Conservation (phyloP, 2,797 vertebrate genomes). For the Danionella dracula region DNA sequence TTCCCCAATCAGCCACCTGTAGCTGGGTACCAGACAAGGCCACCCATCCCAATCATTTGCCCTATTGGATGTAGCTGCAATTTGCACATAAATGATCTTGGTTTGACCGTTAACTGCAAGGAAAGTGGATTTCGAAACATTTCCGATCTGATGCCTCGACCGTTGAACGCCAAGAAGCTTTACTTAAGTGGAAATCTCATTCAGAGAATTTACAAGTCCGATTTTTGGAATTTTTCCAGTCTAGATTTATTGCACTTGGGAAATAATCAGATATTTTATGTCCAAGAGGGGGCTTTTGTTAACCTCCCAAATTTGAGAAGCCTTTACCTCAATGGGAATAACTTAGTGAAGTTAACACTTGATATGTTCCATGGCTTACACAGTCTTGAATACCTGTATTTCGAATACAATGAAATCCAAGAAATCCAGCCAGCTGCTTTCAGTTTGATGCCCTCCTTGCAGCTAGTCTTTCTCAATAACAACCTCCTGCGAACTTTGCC, state of each 20-base stretch:
- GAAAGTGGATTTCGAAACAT: conserved; percentile 87
- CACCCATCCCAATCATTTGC: conserved; percentile 77
- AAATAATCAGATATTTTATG: conserved; percentile 90
- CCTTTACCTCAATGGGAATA: conserved; percentile 95
- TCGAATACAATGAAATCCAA: conserved; percentile 95
- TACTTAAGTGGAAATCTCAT: conserved; percentile 93
- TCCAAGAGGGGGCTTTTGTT: conserved; percentile 94
- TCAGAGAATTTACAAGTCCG: conserved; percentile 85
- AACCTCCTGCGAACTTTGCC: conserved; percentile 90
- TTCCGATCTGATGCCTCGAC: conserved; percentile 87
- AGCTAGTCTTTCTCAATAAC: conserved; percentile 93
- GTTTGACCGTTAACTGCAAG: conserved; percentile 95
- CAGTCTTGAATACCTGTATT: conserved; percentile 88
- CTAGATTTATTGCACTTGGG: conserved; percentile 94
- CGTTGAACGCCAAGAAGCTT: conserved; percentile 87
- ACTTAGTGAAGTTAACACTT: conserved; percentile 84
- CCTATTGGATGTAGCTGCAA: conserved; percentile 91
- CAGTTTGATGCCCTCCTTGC: conserved; percentile 87
- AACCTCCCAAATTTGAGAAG: conserved; percentile 86
- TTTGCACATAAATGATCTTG: conserved; percentile 83
- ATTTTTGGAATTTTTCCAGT: conserved; percentile 96
- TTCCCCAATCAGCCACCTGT: conserved; percentile 83
- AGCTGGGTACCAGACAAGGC: conserved; percentile 73
- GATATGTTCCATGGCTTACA: conserved; percentile 92
- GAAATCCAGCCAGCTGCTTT: conserved; percentile 87